phyloP scores from a whole-genome alignment of 2,888 invertebrate genomes.

The Drosophila fungiperda region DNA sequence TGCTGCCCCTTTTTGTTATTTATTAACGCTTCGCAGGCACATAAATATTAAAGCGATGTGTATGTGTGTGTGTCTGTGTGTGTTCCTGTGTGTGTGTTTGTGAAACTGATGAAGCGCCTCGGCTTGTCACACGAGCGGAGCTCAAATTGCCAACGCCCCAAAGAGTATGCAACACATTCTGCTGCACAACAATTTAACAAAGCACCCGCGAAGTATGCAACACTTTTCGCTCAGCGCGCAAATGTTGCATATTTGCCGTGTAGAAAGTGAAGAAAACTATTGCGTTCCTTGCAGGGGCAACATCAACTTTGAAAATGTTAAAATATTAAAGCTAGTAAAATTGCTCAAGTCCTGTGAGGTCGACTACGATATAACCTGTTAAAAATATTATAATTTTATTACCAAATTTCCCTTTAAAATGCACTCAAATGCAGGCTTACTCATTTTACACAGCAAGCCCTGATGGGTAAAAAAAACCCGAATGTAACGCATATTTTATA shows the following conservation, averaged over 20 bases:
- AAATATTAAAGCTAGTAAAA: no score
- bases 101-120: slow-evolving; percentile 34
- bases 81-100: slow-evolving; percentile 7
- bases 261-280: neutral
- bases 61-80: slow-evolving; percentile 1
- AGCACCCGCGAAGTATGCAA: slow-evolving; percentile 46
- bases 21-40: slow-evolving; percentile 45
- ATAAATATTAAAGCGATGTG: slow-evolving; percentile 26
- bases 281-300: neutral
- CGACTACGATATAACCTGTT: no score
- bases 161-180: slow-evolving; percentile 31
- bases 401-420: no score
- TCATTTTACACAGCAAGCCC: no score
- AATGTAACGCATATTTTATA: no score
- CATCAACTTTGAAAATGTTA: neutral
- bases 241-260: neutral
- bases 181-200: neutral
- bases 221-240: neutral
- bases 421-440: no score
- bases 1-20: slow-evolving; percentile 24
- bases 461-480: no score
- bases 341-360: no score
- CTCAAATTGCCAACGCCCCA: slow-evolving; percentile 24
- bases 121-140: slow-evolving; percentile 7
- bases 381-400: no score